A percentile compares a stretch with the other conserved stretches of the same genome.
These are phyloP conservation scores for Trypoxylus dichotomus DNA, from an alignment of 1,140 invertebrate genomes.

Conservation along the genomic window DNA sequence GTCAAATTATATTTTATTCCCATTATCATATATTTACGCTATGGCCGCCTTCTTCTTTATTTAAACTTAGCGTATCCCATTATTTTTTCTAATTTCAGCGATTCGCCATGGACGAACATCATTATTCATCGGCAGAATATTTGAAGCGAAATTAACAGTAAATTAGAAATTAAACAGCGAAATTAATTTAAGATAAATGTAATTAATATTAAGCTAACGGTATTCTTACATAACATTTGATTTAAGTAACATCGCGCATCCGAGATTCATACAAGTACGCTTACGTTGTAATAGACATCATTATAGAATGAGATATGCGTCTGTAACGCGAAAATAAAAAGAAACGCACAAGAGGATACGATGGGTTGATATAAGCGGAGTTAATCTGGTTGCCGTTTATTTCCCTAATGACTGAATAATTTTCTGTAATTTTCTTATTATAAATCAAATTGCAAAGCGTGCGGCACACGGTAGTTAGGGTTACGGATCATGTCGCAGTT, in stretches of 20 bases:
- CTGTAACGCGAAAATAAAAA: not conserved
- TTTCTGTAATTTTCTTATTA: constrained; percentile 13
- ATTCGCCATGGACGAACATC: not conserved
- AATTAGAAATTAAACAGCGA: constrained; percentile 21
- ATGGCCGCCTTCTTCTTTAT: too few species aligned
- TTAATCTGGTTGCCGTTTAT: constrained; percentile 8
- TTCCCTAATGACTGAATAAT: not conserved
- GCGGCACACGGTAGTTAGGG: not conserved
- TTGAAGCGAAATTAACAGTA: constrained; percentile 2
- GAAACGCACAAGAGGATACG: not conserved
- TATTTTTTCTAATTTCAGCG: not conserved
- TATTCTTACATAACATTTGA: not conserved
- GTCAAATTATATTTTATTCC: too few species aligned
- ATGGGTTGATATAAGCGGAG: not conserved
- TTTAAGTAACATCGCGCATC: not conserved
- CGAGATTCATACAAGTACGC: not conserved
- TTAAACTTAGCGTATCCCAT: not conserved
- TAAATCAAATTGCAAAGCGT: not conserved
- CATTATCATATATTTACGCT: too few species aligned
- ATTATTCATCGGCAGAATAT: not conserved
- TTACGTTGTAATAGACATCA: not conserved
- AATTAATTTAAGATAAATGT: constrained; percentile 23
- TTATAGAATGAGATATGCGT: not conserved
- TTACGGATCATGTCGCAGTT: not conserved
- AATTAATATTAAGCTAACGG: constrained; percentile 23